These are phyloP conservation scores for Ormia ochracea DNA, from an alignment of 2,888 invertebrate genomes.

Conservation along the genomic window DNA sequence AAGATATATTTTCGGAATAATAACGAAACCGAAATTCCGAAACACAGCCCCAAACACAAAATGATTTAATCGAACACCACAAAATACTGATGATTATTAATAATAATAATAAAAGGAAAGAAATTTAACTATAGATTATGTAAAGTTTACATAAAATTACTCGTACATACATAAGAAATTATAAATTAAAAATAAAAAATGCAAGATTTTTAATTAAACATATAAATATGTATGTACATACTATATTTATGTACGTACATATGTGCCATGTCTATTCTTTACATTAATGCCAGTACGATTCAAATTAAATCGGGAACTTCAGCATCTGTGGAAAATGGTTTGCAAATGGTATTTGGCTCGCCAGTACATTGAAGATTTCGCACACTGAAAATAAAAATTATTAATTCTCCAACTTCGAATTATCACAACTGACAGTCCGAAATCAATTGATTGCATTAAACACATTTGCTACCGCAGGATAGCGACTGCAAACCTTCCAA, in stretches of 20 bases:
- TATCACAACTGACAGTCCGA: background rate
- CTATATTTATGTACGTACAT: too few species aligned
- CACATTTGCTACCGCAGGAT: too few species aligned
- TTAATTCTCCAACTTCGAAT: background rate
- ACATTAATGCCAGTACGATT: background rate
- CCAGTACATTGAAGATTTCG: constrained; percentile 63
- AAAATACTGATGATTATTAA: constrained; percentile 32
- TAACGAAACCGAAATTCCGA: constrained; percentile 56
- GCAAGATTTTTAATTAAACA: constrained; percentile 46
- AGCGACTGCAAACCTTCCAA: too few species aligned
- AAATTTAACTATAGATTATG: constrained; percentile 65
- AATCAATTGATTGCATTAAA: too few species aligned
- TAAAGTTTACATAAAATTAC: constrained; percentile 54
- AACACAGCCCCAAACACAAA: constrained; percentile 55
- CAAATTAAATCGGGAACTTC: constrained; percentile 70
- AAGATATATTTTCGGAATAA: too few species aligned
- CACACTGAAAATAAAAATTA: constrained; percentile 8
- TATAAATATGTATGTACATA: constrained; percentile 14
- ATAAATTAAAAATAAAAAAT: constrained; percentile 37
- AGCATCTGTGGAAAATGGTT: constrained; percentile 47
- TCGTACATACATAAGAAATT: constrained; percentile 53
- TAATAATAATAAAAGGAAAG: constrained; percentile 55
- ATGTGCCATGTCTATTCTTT: too few species aligned
- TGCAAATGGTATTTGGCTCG: constrained; percentile 67
- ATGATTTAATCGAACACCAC: constrained; percentile 24